Evolutionary conservation across 2,113 vertebrate species (phyloP), one percentile per base, ranked within the genome.

Genomic region (Psophia crepitans): DNA sequence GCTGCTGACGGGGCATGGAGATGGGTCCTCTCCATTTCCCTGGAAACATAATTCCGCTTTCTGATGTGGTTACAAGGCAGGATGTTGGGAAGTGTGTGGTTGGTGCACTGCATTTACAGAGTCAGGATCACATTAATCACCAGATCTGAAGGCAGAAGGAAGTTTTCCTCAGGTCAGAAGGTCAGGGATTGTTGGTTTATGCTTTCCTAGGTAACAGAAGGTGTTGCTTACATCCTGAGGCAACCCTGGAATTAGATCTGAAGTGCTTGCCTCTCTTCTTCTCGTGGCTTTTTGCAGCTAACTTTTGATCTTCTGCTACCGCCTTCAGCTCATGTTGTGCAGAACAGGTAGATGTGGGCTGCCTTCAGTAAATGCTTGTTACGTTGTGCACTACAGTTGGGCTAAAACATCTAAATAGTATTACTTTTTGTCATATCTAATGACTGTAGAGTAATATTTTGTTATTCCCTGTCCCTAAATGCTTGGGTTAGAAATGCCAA

Each of bases 51-150:
- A 65, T 27, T 53, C 63, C 12, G 21, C 57, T 84, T 79, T 96
- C 73, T 95, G 93, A 96, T 94, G 87, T 94, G 91, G 94, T 79
- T 92, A 60, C 53, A 58, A 79, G 39, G 75, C 73, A 91, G 93
- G 83, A 92, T 89, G 69, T 26, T 19, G 16, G 65, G 69, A 94
- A 84, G 65, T 10, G 27, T 68, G 69, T 92, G 65, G 43, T 6
- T 77, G 64, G 71, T 0, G 1, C 63, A 70, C 21, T 49, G 73
- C 39, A 54, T 87, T 79, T 91, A 44, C 53, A 51, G 81, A 91
- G 82, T 75, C 84, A 76, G 89, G 80, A 91, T 94, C 93, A 94
- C 89, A 84, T 92, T 78, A 96, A 91, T 84, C 61, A 79, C 48
- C 73, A 60, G 35, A 70, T 81, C 60, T 90, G 68, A 92, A 48